Conservation (phyloP, 2,888 invertebrate genomes). For the Aleiodes testaceus region DNA sequence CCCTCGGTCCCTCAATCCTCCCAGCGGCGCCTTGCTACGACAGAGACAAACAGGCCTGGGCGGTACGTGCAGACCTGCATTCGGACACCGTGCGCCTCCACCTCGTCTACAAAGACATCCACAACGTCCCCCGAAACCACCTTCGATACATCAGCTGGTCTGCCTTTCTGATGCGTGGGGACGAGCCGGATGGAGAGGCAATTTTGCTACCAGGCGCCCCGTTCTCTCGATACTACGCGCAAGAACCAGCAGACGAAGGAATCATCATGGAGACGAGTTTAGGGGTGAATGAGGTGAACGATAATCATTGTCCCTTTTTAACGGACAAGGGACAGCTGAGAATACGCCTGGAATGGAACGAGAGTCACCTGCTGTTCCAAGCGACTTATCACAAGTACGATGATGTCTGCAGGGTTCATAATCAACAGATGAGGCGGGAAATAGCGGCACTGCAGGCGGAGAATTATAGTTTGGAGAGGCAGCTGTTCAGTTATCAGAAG, state of each 20-base stretch:
- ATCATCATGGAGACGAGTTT: constrained; percentile 87
- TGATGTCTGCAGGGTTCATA: constrained; percentile 85
- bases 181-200: constrained; percentile 78
- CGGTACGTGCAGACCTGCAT: constrained; percentile 84
- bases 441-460: constrained; percentile 87
- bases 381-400: constrained; percentile 89
- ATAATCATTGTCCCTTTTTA: constrained; percentile 80
- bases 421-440: constrained; percentile 89
- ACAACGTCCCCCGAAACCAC: constrained; percentile 86
- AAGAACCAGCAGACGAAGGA: constrained; percentile 85
- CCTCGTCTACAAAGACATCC: constrained; percentile 84
- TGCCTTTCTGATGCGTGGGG: constrained; percentile 79
- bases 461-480: constrained; percentile 87
- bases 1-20: constrained; percentile 75
- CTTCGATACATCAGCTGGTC: constrained; percentile 82
- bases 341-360: constrained; percentile 88
- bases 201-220: constrained; percentile 83
- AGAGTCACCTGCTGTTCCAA: constrained; percentile 85
- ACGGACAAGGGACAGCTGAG: constrained; percentile 83
- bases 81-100: constrained; percentile 84
- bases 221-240: constrained; percentile 86
- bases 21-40: constrained; percentile 82
- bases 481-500: constrained; percentile 88
- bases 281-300: constrained; percentile 82
- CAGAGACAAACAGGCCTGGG: constrained; percentile 86